Conservation (phyloP, 2,888 invertebrate species). For the Torymus tubicola region DNA sequence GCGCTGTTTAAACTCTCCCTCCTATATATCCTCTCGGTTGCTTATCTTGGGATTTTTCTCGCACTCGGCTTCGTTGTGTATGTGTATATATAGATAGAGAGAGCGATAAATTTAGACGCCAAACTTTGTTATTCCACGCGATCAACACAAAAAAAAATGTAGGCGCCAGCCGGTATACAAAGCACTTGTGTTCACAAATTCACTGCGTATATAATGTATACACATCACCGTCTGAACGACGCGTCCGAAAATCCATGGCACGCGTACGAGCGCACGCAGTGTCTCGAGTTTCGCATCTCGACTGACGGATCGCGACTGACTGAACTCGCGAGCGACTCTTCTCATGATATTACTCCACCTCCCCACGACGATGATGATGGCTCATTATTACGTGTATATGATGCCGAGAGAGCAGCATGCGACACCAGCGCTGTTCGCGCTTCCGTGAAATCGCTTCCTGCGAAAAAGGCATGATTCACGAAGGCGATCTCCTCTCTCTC, state of each 20-base stretch:
- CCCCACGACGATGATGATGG: too few relatives aligned
- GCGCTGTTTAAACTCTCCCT: background rate
- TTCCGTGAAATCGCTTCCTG: slow-evolving; percentile 29
- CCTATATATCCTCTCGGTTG: background rate
- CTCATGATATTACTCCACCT: too few relatives aligned
- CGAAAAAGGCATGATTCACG: slow-evolving; percentile 17
- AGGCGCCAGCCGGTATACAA: too few relatives aligned
- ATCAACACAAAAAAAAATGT: too few relatives aligned
- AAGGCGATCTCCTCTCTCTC: background rate
- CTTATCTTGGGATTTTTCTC: background rate
- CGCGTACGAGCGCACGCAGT: slow-evolving; percentile 41
- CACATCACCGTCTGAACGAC: too few relatives aligned
- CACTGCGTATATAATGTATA: too few relatives aligned
- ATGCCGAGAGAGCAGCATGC: background rate
- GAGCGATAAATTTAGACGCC: too few relatives aligned
- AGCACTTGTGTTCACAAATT: too few relatives aligned
- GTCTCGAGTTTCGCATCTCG: slow-evolving; percentile 65
- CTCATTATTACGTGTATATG: slow-evolving; percentile 10
- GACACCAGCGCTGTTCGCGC: slow-evolving; percentile 2
- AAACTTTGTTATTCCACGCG: too few relatives aligned
- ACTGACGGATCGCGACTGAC: slow-evolving; percentile 6
- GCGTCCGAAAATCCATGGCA: background rate
- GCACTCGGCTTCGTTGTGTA: slow-evolving; percentile 50
- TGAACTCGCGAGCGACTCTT: too few relatives aligned
- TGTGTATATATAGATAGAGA: too few relatives aligned